phyloP scores from a whole-genome alignment of 2,888 invertebrate species.

The Strigamia crassipes region DNA sequence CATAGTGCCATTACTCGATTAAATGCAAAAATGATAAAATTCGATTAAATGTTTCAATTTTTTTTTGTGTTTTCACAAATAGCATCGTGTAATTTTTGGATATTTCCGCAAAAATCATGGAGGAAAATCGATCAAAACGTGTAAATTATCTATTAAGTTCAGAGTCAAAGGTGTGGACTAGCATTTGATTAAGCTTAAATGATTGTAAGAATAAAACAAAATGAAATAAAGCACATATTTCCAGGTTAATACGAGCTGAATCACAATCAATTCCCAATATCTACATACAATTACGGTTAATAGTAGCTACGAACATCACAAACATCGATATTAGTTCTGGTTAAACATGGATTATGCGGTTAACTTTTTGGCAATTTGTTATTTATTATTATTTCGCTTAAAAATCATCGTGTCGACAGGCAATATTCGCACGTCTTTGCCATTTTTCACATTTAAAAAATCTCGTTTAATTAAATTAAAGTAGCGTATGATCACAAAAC shows the following conservation, averaged over 20 bases:
- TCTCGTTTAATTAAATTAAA: not conserved
- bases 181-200: not conserved
- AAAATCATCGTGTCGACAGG: not conserved
- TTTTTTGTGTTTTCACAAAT: not conserved
- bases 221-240: not conserved
- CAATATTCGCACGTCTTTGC: not conserved
- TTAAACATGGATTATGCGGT: constrained; percentile 3
- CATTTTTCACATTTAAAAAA: not conserved
- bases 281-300: not conserved
- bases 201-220: not conserved
- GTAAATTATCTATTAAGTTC: not conserved
- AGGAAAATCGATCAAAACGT: not conserved
- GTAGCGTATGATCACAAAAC: not conserved
- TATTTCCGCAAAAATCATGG: not conserved
- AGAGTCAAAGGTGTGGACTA: constrained; percentile 10
- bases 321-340: not conserved
- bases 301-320: not conserved
- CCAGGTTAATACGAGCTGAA: not conserved
- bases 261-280: constrained; percentile 3
- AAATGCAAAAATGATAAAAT: not conserved
- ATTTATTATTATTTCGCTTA: not conserved
- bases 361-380: constrained; percentile 3
- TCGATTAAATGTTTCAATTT: not conserved
- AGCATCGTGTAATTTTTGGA: not conserved
- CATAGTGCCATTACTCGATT: not conserved